Conservation (phyloP, 1,140 invertebrate genomes). For the Hyles euphorbiae region DNA sequence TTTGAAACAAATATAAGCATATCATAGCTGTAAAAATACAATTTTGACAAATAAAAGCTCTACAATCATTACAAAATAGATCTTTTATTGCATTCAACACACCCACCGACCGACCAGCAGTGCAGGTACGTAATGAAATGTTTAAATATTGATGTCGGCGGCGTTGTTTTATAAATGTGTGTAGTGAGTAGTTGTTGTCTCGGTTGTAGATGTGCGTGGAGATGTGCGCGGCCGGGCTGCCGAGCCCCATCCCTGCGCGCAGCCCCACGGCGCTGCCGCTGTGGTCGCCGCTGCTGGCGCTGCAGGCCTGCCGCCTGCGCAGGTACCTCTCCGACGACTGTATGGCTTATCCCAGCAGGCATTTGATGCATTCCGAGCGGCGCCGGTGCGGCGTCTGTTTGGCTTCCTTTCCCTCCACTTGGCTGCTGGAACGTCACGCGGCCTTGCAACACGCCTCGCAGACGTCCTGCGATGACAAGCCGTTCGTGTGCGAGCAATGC, state of each 20-base stretch:
- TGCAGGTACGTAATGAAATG: constrained; percentile 30
- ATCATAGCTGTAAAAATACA: constrained; percentile 89
- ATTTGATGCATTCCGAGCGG: constrained; percentile 69
- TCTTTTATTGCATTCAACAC: constrained; percentile 42
- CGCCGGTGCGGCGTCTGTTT: constrained; percentile 86
- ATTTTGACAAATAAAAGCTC: constrained; percentile 83
- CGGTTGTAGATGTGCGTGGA: constrained; percentile 65
- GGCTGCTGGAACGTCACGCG: constrained; percentile 88
- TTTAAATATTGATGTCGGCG: too few species aligned
- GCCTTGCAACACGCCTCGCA: constrained; percentile 83
- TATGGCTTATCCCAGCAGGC: constrained; percentile 61
- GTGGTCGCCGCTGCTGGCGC: constrained; percentile 70
- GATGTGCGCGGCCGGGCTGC: constrained; percentile 49
- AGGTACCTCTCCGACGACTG: constrained; percentile 70
- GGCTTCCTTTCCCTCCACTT: constrained; percentile 87
- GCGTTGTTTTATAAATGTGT: too few species aligned
- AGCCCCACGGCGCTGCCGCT: constrained; percentile 76
- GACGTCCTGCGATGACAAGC: constrained; percentile 84
- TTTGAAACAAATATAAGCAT: constrained; percentile 88
- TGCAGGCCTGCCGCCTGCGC: constrained; percentile 70
- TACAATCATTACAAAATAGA: constrained; percentile 74
- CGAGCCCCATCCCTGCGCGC: constrained; percentile 72
- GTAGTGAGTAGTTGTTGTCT: neutral
- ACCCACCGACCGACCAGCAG: neutral
- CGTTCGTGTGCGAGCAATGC: constrained; percentile 93